These are phyloP conservation scores for Heteromyza rotundicornis DNA, from an alignment of 2,888 invertebrate genomes.

Conservation along the genomic window DNA sequence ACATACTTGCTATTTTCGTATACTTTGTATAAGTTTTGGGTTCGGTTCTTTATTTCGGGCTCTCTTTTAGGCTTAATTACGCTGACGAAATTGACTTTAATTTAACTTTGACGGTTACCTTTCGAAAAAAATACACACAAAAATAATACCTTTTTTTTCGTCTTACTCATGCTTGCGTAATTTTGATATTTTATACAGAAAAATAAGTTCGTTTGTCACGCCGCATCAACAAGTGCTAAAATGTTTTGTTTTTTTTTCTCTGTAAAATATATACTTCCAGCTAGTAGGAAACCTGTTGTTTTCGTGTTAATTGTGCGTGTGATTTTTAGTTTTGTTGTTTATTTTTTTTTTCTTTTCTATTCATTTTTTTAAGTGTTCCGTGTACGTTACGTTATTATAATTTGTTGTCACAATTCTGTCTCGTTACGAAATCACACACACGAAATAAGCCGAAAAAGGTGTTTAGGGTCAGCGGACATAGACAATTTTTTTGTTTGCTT, in stretches of 20 bases:
- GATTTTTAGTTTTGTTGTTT: neutral
- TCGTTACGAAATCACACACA: too few relatives aligned
- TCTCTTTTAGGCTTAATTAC: slow-evolving; percentile 8
- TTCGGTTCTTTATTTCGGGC: neutral
- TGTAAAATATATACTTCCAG: neutral
- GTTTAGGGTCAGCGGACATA: neutral
- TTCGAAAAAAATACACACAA: neutral
- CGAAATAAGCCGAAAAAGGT: too few relatives aligned
- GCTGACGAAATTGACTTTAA: slow-evolving; percentile 17
- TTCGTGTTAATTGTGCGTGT: slow-evolving; percentile 2
- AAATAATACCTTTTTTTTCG: neutral
- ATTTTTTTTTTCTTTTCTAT: neutral
- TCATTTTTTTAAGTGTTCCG: too few relatives aligned
- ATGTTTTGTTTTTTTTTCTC: neutral
- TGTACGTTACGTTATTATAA: neutral
- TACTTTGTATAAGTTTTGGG: neutral
- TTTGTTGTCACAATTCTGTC: too few relatives aligned
- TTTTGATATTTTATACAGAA: neutral
- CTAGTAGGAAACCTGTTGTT: neutral
- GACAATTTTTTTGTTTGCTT: neutral
- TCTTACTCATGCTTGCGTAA: slow-evolving; percentile 1
- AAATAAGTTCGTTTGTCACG: neutral
- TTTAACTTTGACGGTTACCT: slow-evolving; percentile 6
- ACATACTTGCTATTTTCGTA: neutral
- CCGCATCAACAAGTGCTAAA: slow-evolving; percentile 9